Base-by-base conservation (phyloP, 2,888 invertebrate genomes). In the Noctua fimbriata region DNA sequence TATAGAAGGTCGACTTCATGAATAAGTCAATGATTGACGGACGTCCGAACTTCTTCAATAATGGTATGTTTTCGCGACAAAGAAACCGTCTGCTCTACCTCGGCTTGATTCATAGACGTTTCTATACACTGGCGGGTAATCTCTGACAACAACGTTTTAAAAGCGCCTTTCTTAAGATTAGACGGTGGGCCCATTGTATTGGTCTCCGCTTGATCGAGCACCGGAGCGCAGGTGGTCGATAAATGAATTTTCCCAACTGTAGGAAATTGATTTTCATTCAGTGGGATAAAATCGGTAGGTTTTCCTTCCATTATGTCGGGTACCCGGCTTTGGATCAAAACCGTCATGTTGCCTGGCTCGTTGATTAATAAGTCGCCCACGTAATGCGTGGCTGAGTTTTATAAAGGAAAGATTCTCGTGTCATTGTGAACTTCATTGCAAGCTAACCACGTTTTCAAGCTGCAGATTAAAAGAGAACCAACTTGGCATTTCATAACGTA, bases 201-300 rank as follows among this genome's bases (percentile, higher is more conserved):
- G 91, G 90, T 81, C 89, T 88, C 84, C 91, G 91, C 87, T 91
- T 93, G 93, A 94, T 94, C 92, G 94, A 93, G 91, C 90, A 91
- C 90, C 90, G 89, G 85, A 83, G 90, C 91, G 90, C 94, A 94
- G 94, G 94, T 94, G 94, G 93, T 92, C 93, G 91, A 93, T 93
- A 93, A 93, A 93, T 92, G 92, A 93, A 93, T 93, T 94, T 93
- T 93, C 91, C 89, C 90, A 91, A 91, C 91, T 89, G 89, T 90
- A 89, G 90, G 90, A 93, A 94, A 94, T 95, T 94, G 93, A 93
- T 94, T 95, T 94, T 92, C 92, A 92, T 93, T 94, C 92, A 92
- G 86, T 87, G 88, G 76, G 86, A 91, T 91, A 91, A 92, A 91
- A 92, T 91, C 87, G 87, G 83, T 83, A 85, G 90, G 89, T 91